Conservation (phyloP, 2,113 vertebrate species). For the Burhinus oedicnemus region DNA sequence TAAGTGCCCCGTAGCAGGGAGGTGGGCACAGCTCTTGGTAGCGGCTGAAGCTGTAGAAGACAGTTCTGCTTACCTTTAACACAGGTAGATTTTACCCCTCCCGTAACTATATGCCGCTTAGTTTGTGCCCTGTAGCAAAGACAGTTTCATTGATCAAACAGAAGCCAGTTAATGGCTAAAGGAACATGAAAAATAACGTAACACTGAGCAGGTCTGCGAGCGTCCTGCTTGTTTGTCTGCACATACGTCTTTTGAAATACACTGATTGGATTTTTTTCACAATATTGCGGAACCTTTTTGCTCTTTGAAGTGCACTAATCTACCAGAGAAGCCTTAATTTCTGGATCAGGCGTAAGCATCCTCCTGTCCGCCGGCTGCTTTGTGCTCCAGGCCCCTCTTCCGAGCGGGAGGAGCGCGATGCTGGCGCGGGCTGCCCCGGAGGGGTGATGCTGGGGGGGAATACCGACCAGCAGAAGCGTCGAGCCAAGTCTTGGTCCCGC, state of each 20-base stretch:
- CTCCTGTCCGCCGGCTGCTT: fast-evolving
- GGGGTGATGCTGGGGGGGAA: fast-evolving
- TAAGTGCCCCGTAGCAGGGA: background rate
- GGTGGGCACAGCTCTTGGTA: background rate
- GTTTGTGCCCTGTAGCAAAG: background rate
- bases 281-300: background rate
- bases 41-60: background rate
- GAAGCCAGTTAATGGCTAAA: background rate
- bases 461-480: background rate
- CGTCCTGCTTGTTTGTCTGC: background rate
- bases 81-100: background rate
- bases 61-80: background rate
- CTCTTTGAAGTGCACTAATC: background rate
- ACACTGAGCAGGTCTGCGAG: fast-evolving
- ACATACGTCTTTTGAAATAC: background rate
- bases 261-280: background rate
- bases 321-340: background rate
- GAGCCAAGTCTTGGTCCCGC: background rate
- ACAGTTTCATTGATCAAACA: background rate
- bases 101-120: background rate
- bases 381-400: fast-evolving
- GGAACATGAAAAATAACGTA: background rate
- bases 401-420: fast-evolving
- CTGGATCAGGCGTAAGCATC: background rate
- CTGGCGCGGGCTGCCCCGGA: background rate